A percentile compares a stretch with the other conserved stretches of the same genome.
phyloP scores from a whole-genome alignment of 2,113 vertebrate species.

The Orientallactaga bullata region DNA sequence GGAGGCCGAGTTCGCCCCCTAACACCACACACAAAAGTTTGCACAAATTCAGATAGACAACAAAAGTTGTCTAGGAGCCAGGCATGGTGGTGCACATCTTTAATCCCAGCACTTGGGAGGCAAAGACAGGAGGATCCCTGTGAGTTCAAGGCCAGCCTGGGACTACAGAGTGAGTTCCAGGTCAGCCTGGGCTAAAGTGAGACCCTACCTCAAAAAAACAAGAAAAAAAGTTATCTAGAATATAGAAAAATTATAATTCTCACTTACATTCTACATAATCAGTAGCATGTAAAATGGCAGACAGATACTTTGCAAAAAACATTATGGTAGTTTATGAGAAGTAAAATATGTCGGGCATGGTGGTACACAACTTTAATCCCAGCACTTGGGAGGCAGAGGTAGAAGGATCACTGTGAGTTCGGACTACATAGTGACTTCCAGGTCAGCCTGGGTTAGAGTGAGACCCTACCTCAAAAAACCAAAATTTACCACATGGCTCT shows the following conservation, averaged over 20 bases:
- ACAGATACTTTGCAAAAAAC: background rate
- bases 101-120: no score
- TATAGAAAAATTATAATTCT: background rate
- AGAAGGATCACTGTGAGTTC: no score
- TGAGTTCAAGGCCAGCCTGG: no score
- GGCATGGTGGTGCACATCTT: no score
- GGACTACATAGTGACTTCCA: no score
- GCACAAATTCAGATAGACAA: background rate
- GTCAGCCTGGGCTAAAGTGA: background rate
- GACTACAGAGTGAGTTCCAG: no score
- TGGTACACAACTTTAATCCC: no score
- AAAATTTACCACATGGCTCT: background rate
- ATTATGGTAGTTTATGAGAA: background rate
- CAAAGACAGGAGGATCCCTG: no score
- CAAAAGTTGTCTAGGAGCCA: background rate
- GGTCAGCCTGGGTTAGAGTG: no score
- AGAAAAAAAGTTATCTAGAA: background rate
- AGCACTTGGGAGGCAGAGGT: no score
- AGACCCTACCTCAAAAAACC: no score
- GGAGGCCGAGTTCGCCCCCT: background rate
- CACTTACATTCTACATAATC: background rate
- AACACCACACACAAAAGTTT: background rate
- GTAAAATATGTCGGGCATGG: background rate
- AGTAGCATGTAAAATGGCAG: background rate
- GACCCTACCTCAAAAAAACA: no score